phyloP scores from a whole-genome alignment of 2,888 invertebrate genomes.

The Tetrapedia diversipes region DNA sequence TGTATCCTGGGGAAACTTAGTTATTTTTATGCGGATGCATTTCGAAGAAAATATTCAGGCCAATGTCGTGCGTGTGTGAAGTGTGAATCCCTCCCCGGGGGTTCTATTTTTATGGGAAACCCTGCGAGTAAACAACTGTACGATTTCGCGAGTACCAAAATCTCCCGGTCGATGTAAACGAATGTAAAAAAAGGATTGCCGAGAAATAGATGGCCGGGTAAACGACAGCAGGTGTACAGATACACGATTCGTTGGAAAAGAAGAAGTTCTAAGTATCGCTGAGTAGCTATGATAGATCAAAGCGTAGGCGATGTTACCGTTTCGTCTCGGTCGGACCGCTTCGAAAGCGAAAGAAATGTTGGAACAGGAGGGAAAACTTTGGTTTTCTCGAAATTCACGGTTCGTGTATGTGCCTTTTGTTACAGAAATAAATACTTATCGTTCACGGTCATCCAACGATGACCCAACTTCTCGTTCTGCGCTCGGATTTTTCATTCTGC shows the following conservation, averaged over 20 bases:
- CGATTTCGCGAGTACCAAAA: background rate
- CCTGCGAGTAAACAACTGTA: constrained; percentile 22
- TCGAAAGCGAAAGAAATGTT: background rate
- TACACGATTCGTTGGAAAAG: background rate
- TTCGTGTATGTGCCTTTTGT: constrained; percentile 9
- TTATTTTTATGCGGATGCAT: constrained; percentile 58
- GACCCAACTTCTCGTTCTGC: constrained; percentile 29
- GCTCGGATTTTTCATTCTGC: background rate
- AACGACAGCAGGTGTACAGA: background rate
- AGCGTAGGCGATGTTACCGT: no score
- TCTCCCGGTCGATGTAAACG: background rate
- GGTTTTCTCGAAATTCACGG: background rate
- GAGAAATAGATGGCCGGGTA: no score
- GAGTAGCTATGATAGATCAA: background rate
- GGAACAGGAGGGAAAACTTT: background rate
- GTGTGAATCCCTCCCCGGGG: no score
- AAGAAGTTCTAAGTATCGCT: background rate
- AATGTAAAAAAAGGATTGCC: background rate
- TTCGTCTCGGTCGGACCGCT: no score
- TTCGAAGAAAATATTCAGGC: constrained; percentile 49
- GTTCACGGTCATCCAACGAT: constrained; percentile 37
- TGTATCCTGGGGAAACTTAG: constrained; percentile 6
- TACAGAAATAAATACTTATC: constrained; percentile 42
- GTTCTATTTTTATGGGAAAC: constrained; percentile 73
- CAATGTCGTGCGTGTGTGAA: constrained; percentile 54